Evolutionary conservation across 1,140 invertebrate species (phyloP).

Genomic region (Thaumatotibia leucotreta): DNA sequence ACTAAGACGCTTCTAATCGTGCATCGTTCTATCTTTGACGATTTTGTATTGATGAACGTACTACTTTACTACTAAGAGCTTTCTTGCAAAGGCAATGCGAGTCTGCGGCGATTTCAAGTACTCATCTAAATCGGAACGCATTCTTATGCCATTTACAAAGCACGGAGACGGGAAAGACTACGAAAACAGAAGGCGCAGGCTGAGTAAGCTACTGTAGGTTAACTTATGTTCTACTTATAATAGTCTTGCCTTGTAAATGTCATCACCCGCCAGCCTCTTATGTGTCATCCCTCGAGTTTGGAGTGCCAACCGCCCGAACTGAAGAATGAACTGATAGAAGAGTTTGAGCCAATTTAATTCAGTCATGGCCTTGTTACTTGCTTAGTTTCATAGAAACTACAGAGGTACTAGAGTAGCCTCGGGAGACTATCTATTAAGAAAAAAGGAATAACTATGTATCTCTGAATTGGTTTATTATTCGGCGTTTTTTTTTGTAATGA

Average conservation of each 20-base stretch:
- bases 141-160: constrained; percentile 5
- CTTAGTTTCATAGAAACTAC: no score
- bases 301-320: constrained; percentile 41
- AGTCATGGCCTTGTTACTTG: neutral
- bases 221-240: constrained; percentile 17
- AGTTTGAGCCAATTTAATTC: constrained; percentile 2
- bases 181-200: neutral
- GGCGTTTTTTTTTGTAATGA: no score
- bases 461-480: no score
- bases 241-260: constrained; percentile 38
- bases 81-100: neutral
- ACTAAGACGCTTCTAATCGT: neutral
- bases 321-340: constrained; percentile 46
- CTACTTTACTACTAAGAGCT: neutral
- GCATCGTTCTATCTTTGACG: neutral
- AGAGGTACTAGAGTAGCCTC: no score
- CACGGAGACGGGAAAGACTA: neutral
- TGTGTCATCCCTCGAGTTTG: constrained; percentile 48
- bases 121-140: no score
- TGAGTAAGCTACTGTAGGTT: neutral
- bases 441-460: no score
- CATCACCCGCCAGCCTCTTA: constrained; percentile 39
- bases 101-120: no score
- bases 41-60: neutral
- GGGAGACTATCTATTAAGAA: no score